phyloP scores from a whole-genome alignment of 2,888 invertebrate species.

The Lumbricus terrestris region DNA sequence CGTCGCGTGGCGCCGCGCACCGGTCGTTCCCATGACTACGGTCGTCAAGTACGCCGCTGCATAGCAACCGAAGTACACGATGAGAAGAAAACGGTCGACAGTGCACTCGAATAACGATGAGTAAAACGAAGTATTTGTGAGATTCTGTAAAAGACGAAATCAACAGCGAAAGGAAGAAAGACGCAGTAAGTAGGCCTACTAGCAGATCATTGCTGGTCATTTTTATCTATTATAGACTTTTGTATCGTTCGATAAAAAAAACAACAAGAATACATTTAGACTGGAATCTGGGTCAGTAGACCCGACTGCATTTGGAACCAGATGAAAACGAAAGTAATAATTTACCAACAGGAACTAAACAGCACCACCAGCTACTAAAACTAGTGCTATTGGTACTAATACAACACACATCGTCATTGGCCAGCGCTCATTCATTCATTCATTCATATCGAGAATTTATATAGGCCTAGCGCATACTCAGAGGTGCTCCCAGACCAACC shows the following conservation, averaged over 20 bases:
- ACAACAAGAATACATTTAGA: neutral
- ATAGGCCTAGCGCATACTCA: too few relatives aligned
- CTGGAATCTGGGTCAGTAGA: neutral
- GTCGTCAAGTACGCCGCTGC: neutral
- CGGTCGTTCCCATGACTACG: neutral
- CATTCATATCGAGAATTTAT: too few relatives aligned
- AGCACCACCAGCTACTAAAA: neutral
- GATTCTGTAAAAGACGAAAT: neutral
- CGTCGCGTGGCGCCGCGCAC: neutral
- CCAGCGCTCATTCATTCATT: too few relatives aligned
- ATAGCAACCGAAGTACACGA: neutral
- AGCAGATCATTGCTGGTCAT: neutral
- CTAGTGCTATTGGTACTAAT: neutral
- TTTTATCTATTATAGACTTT: too few relatives aligned
- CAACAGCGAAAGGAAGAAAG: neutral
- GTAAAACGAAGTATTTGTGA: neutral
- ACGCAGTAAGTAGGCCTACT: neutral
- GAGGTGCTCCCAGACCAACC: too few relatives aligned
- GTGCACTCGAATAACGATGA: neutral
- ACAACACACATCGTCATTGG: too few relatives aligned
- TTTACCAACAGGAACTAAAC: too few relatives aligned
- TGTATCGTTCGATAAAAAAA: neutral
- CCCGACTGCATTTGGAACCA: neutral
- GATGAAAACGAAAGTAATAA: neutral
- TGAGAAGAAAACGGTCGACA: neutral